Evolutionary conservation across 2,888 invertebrate genomes (phyloP).

Genomic region (Beris morrisii): DNA sequence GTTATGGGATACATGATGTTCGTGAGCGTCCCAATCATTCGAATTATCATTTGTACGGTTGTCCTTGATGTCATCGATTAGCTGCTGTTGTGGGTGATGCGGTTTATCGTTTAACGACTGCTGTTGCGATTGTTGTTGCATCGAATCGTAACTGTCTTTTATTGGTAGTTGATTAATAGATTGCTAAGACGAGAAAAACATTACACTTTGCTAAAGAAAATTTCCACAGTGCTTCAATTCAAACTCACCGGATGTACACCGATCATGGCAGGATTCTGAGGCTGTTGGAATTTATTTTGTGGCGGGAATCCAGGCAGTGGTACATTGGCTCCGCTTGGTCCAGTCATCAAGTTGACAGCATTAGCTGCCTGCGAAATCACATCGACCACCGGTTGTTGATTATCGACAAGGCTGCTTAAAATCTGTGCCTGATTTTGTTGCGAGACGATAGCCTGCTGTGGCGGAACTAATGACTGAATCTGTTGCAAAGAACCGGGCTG

Average conservation of each 20-base stretch:
- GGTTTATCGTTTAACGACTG: constrained; percentile 24
- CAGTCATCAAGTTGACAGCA: constrained; percentile 30
- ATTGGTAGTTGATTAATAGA: constrained; percentile 27
- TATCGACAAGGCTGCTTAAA: constrained; percentile 23
- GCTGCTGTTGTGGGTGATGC: constrained; percentile 5
- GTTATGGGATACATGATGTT: constrained; percentile 17
- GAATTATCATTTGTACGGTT: constrained; percentile 22
- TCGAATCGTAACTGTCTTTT: constrained; percentile 29
- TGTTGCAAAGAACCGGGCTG: constrained; percentile 29
- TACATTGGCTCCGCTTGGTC: constrained; percentile 32
- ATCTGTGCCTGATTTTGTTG: constrained; percentile 25
- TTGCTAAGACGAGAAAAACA: neutral
- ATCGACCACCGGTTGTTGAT: constrained; percentile 11
- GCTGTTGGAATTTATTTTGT: constrained; percentile 22
- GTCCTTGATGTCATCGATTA: constrained; percentile 31
- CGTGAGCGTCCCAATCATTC: constrained; percentile 36
- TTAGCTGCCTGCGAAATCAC: constrained; percentile 27
- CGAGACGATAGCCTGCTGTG: constrained; percentile 10
- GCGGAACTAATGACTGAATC: constrained; percentile 30
- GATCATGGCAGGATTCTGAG: constrained; percentile 25
- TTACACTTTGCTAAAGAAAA: neutral
- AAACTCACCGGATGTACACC: constrained; percentile 35
- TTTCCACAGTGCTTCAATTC: neutral
- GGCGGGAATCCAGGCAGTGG: constrained; percentile 35
- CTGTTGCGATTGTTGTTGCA: constrained; percentile 29